Evolutionary conservation across 2,113 vertebrate genomes (phyloP).

Genomic region (Spea multiplicata): DNA sequence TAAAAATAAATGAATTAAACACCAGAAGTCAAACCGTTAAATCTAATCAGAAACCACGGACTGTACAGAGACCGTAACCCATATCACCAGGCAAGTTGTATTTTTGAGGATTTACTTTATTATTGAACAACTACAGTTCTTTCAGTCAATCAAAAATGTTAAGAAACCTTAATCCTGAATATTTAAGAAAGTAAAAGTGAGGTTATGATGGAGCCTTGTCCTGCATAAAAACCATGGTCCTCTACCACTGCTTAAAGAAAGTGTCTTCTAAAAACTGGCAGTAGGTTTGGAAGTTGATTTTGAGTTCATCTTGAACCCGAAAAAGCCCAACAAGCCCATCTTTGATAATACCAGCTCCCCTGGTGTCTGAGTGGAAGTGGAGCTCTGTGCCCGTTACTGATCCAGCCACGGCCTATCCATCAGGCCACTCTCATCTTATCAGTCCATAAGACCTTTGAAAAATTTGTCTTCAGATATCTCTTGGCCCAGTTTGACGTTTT

Average conservation of each 20-base stretch:
- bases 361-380: not conserved
- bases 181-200: too few relatives aligned
- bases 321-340: not conserved
- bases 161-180: not conserved
- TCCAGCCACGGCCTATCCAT: not conserved
- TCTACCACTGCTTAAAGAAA: not conserved
- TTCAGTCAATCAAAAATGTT: not conserved
- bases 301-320: not conserved
- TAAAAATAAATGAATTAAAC: too few relatives aligned
- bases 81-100: too few relatives aligned
- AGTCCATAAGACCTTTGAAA: not conserved
- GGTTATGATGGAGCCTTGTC: not conserved
- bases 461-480: too few relatives aligned
- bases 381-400: too few relatives aligned
- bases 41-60: too few relatives aligned
- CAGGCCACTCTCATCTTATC: not conserved
- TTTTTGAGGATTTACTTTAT: not conserved
- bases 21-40: too few relatives aligned
- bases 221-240: not conserved
- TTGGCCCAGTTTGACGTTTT: too few relatives aligned
- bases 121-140: not conserved
- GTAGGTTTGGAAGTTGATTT: conserved; percentile 4
- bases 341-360: not conserved
- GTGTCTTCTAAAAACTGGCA: conserved; percentile 6
- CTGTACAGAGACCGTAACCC: too few relatives aligned